phyloP scores from a whole-genome alignment of 2,113 vertebrate species.

The Rhea pennata region DNA sequence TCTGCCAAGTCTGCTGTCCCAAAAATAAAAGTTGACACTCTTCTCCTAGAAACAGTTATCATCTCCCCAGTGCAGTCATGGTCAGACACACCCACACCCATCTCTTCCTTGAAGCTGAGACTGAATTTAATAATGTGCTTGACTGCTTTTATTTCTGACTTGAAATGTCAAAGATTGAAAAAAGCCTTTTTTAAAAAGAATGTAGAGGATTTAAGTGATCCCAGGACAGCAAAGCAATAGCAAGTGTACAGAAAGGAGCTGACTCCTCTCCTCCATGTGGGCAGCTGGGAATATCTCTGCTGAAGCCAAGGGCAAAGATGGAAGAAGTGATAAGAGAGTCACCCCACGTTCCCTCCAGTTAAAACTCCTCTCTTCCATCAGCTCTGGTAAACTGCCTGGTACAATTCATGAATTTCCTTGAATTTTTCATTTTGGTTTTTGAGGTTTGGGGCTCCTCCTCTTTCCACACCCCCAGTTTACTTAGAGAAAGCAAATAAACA shows the following conservation, averaged over 20 bases:
- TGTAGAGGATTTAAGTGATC: neutral
- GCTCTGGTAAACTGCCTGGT: neutral
- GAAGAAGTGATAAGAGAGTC: neutral
- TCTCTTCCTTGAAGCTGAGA: constrained; percentile 27
- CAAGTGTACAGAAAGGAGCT: neutral
- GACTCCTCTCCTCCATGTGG: neutral
- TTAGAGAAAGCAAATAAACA: neutral
- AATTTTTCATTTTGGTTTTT: neutral
- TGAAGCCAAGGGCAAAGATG: constrained; percentile 2
- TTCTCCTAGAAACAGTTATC: constrained; percentile 47
- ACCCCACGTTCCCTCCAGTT: neutral
- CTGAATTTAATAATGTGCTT: constrained; percentile 20
- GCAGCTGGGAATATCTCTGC: neutral
- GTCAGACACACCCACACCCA: constrained; percentile 46
- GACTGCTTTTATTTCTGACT: neutral
- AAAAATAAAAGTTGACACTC: constrained; percentile 63
- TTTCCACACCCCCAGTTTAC: neutral
- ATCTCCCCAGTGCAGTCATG: constrained; percentile 35
- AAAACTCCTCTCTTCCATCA: neutral
- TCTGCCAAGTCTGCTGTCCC: constrained; percentile 47
- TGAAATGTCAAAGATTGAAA: constrained; percentile 48
- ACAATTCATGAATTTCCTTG: neutral
- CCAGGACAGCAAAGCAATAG: neutral
- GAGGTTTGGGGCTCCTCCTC: neutral
- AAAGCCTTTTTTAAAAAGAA: neutral